Evolutionary conservation across 2,888 invertebrate genomes (phyloP), one percentile per base, ranked within the genome.

Genomic region (Pyrgus malvae): DNA sequence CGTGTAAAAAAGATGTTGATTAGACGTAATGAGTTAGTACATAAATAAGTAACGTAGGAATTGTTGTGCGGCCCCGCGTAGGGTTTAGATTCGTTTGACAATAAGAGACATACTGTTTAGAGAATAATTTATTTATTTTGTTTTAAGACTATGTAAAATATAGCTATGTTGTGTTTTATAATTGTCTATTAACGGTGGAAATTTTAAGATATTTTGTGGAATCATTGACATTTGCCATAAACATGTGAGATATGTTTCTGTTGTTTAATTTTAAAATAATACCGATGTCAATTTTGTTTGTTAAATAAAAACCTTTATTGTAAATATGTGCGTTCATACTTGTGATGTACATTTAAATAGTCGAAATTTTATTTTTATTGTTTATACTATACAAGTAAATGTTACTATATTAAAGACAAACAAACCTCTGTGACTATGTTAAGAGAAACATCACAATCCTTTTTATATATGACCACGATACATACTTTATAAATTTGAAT

Each of bases 81-180:
- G 75, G 68, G 63, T 69, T 81, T 78, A 72, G 75, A 79, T 85
- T 86, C 72, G 78, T 84, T 89, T 77, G 89, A 89, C 88, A 88
- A 87, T 88, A 89, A 89, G 88, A 82, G 77, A 82, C 80, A 78
- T 72, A 75, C 73, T 79, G 72, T 74, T 70, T 85, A 86, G 84
- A 80, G 67, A 74, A 72, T 87, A 76, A 84, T 81, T 88, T 87
- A 89, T 89, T 89, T 89, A 89, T 89, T 89, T 88, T 78, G 84
- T 75, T 83, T 78, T 89, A 89, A 81, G 88, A 82, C 80, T 81
- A 83, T 83, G 85, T 89, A 84, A 87, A 83, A 78, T 83, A 83
- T 81, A 78, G 79, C 82, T 75, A 80, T 78, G 86, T 89, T 88
- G 81, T 86, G 87, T 88, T 88, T 88, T 88, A 81, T 86, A 75